Percentiles rank a stretch among this genome's conserved stretches.
Evolutionary conservation across 2,888 invertebrate genomes (phyloP).

Genomic region (Druceiella hillmani): DNA sequence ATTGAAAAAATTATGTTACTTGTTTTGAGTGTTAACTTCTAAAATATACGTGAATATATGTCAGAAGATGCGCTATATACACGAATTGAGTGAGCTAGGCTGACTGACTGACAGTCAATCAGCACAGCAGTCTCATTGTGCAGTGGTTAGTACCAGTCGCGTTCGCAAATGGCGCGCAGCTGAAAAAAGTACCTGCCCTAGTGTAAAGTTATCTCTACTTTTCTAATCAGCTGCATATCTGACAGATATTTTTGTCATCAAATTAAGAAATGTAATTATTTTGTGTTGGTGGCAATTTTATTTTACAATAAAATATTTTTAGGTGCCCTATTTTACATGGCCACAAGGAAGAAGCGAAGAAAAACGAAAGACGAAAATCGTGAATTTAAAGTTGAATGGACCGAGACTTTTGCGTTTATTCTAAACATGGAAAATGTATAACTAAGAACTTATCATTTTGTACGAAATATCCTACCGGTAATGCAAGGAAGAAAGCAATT

Average conservation of each 20-base stretch:
- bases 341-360: conserved; percentile 15
- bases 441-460: conserved; percentile 20
- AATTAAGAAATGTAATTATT: not conserved
- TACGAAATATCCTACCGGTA: conserved; percentile 21
- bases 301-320: not conserved
- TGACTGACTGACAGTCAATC: too few relatives aligned
- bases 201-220: not conserved
- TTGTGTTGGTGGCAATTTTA: not conserved
- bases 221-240: too few relatives aligned
- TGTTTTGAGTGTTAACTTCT: too few relatives aligned
- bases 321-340: not conserved
- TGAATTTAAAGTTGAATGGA: conserved; percentile 17
- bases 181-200: not conserved
- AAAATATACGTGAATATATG: too few relatives aligned
- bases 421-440: conserved; percentile 17
- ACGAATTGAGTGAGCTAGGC: too few relatives aligned
- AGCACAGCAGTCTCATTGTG: too few relatives aligned
- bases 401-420: conserved; percentile 18
- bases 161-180: not conserved
- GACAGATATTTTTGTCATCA: not conserved
- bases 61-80: too few relatives aligned
- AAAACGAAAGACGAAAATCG: conserved; percentile 18
- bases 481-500: conserved; percentile 21
- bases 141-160: not conserved
- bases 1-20: too few relatives aligned